These are phyloP conservation scores for Enteromius thamalakanensis DNA, from an alignment of 2,797 vertebrate genomes.

Conservation along the genomic window DNA sequence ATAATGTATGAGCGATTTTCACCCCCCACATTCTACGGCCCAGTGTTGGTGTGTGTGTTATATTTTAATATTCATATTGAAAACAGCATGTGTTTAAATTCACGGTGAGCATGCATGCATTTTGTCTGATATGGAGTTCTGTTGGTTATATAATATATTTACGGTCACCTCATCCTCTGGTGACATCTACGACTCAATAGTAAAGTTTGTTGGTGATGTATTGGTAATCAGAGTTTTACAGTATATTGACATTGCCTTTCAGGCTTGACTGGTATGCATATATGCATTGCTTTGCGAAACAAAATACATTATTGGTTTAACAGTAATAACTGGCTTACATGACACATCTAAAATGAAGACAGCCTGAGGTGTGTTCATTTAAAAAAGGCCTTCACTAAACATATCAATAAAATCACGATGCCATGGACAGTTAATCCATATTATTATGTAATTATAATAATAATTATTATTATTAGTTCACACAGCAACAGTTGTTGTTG, in stretches of 20 bases:
- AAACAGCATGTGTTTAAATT: conserved; percentile 53
- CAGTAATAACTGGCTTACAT: conserved; percentile 2
- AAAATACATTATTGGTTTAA: background rate
- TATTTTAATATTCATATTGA: conserved; percentile 49
- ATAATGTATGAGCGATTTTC: conserved; percentile 65
- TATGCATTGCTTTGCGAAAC: background rate
- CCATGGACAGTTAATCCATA: background rate
- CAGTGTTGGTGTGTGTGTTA: conserved; percentile 38
- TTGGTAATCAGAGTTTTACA: background rate
- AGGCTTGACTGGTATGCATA: background rate
- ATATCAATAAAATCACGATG: background rate
- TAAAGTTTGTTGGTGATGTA: background rate
- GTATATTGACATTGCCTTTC: background rate
- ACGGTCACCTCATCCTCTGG: background rate
- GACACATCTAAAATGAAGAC: background rate
- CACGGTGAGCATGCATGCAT: background rate
- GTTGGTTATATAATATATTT: background rate
- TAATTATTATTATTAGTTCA: background rate
- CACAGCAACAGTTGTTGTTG: background rate
- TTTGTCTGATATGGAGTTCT: background rate
- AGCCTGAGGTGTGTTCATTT: background rate
- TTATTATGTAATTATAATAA: background rate
- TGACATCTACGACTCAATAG: background rate
- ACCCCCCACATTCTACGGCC: conserved; percentile 59
- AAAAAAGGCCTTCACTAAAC: background rate